Conservation (phyloP, 2,797 vertebrate genomes). For the Poeciliopsis turneri region DNA sequence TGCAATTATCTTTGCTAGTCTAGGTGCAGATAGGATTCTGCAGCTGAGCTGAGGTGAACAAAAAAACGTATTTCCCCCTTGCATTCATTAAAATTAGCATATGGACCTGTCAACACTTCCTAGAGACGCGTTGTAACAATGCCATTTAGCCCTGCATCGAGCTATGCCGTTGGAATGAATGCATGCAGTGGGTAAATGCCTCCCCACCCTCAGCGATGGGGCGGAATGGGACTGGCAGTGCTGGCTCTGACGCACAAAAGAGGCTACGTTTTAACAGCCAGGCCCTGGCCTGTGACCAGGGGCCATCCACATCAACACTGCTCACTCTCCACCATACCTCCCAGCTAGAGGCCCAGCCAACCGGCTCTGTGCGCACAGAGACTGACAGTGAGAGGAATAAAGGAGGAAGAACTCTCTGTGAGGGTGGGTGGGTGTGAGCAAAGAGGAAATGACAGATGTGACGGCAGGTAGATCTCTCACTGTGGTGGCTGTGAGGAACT, state of each 20-base stretch:
- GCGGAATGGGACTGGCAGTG: constrained; percentile 82
- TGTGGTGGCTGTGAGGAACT: constrained; percentile 40
- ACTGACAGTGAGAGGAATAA: constrained; percentile 39
- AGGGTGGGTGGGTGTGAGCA: constrained; percentile 23
- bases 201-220: constrained; percentile 85
- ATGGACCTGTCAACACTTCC: constrained; percentile 99
- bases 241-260: constrained; percentile 82
- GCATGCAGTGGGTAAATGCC: constrained; percentile 87
- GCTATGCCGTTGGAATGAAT: constrained; percentile 94
- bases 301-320: constrained; percentile 79
- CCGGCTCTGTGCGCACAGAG: constrained; percentile 46
- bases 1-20: constrained; percentile 93
- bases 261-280: constrained; percentile 81
- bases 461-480: constrained; percentile 25
- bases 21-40: constrained; percentile 90
- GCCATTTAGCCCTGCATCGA: constrained; percentile 98
- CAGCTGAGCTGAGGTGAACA: constrained; percentile 88
- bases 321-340: constrained; percentile 78
- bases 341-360: constrained; percentile 70
- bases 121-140: constrained; percentile 94
- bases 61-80: constrained; percentile 81
- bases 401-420: constrained; percentile 42
- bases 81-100: constrained; percentile 99
- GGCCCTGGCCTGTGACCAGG: constrained; percentile 77
- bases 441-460: constrained; percentile 29